These are phyloP conservation scores for Calliopsis andreniformis DNA, from an alignment of 1,140 invertebrate genomes.

Conservation along the genomic window DNA sequence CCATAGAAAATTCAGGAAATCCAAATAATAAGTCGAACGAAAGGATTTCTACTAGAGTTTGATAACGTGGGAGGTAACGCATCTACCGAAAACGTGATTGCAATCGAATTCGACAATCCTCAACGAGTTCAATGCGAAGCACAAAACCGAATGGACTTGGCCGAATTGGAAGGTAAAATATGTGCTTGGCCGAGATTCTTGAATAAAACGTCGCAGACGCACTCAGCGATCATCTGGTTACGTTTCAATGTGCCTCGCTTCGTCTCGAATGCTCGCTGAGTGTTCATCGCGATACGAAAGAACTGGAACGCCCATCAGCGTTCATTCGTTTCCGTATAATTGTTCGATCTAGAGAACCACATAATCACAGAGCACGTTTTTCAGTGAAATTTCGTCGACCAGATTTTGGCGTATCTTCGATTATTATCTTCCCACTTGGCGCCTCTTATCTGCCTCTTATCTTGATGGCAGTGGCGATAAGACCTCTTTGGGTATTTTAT, in stretches of 20 bases:
- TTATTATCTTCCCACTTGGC: no score
- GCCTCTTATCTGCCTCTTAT: no score
- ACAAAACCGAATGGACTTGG: constrained; percentile 37
- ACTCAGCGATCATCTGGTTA: constrained; percentile 29
- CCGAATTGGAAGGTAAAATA: constrained; percentile 30
- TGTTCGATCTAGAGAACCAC: neutral
- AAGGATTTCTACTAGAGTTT: no score
- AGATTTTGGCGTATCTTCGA: no score
- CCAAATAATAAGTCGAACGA: no score
- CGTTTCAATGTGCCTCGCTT: constrained; percentile 7
- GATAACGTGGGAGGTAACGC: no score
- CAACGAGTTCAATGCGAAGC: neutral
- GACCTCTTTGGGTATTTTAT: no score
- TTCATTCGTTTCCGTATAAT: neutral
- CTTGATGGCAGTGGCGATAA: no score
- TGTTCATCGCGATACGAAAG: neutral
- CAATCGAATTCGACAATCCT: neutral
- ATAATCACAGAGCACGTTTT: neutral
- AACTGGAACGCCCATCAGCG: constrained; percentile 14
- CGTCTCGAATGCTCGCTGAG: neutral
- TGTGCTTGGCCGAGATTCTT: constrained; percentile 37
- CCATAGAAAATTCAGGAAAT: no score
- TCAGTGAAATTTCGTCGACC: neutral
- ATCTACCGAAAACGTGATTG: neutral
- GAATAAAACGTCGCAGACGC: constrained; percentile 32